phyloP scores from a whole-genome alignment of 30 jellyfish, hydroid and myxozoan genomes.

The Calvadosia cruxmelitensis region DNA sequence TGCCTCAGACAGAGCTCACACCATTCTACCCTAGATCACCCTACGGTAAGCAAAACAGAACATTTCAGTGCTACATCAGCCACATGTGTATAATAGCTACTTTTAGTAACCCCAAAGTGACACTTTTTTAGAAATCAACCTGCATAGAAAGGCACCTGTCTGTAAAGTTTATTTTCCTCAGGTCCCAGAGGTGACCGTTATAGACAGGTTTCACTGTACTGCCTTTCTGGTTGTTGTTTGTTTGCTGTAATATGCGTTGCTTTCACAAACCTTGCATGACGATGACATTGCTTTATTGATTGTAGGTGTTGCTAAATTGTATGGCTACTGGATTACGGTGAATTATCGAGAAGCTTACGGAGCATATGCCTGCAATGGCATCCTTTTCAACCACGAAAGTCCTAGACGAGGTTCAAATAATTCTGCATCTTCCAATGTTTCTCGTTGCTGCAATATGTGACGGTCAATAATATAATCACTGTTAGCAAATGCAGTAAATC shows the following conservation, averaged over 20 bases:
- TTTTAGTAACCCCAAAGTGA: neutral
- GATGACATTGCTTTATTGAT: too few species aligned
- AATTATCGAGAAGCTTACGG: conserved; percentile 96
- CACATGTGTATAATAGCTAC: neutral
- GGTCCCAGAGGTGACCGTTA: neutral
- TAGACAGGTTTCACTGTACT: neutral
- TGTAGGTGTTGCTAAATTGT: conserved; percentile 87
- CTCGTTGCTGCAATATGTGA: too few species aligned
- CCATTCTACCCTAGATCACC: conserved; percentile 99
- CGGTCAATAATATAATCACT: too few species aligned
- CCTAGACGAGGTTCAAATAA: conserved; percentile 99
- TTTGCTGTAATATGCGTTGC: too few species aligned
- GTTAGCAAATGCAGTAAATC: neutral
- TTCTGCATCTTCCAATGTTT: too few species aligned
- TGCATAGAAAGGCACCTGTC: neutral
- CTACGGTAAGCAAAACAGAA: conserved; percentile 51
- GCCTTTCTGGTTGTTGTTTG: too few species aligned
- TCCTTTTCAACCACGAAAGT: conserved; percentile 92
- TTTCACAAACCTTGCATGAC: too few species aligned
- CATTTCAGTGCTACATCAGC: too few species aligned
- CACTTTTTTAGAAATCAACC: neutral
- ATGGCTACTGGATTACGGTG: conserved; percentile 82
- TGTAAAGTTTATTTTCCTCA: neutral
- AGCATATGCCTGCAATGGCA: conserved; percentile 79
- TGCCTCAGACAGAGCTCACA: conserved; percentile 80